Conservation (phyloP, 2,113 vertebrate genomes). For the Pogonocichla stellata region DNA sequence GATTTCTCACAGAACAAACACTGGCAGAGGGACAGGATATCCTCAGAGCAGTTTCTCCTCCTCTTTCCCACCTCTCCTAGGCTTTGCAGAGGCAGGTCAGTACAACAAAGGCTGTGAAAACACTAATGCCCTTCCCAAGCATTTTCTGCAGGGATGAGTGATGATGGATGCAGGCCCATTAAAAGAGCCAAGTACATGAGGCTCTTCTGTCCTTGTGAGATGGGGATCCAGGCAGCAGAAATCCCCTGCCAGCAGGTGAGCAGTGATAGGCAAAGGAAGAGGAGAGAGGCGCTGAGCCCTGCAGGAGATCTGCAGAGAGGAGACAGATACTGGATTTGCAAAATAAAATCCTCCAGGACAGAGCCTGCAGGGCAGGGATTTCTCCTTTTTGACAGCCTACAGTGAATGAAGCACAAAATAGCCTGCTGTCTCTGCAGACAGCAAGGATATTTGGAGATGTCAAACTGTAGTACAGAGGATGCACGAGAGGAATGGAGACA, state of each 20-base stretch:
- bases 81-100: background rate
- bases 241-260: background rate
- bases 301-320: background rate
- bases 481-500: constrained; percentile 29
- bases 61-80: background rate
- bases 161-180: background rate
- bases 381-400: constrained; percentile 46
- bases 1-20: background rate
- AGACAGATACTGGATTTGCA: background rate
- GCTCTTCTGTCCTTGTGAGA: background rate
- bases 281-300: background rate
- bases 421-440: constrained; percentile 46
- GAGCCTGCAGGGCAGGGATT: constrained; percentile 20
- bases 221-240: background rate
- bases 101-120: background rate
- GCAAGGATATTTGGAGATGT: constrained; percentile 38
- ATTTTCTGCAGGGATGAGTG: background rate
- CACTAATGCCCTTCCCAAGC: background rate
- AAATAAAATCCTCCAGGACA: constrained; percentile 38
- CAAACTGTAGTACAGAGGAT: constrained; percentile 23
- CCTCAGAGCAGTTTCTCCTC: background rate
- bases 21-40: background rate
- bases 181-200: background rate
- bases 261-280: background rate
- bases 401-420: constrained; percentile 54